phyloP scores from a whole-genome alignment of 2,113 vertebrate species.

The Pseudopipra pipra region DNA sequence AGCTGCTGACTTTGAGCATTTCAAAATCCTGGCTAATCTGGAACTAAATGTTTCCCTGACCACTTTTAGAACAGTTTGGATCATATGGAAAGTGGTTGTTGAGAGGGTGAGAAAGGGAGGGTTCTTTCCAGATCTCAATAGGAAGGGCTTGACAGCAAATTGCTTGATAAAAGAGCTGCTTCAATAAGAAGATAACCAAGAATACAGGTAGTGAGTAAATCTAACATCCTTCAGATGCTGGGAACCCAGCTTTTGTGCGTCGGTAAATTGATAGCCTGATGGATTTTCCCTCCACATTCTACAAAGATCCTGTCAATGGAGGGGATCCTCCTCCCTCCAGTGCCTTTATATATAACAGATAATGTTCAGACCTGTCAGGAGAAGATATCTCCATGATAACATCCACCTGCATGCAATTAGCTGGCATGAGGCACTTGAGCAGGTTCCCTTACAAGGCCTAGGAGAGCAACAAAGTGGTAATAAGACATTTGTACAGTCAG shows the following conservation, averaged over 20 bases:
- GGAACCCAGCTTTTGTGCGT: background rate
- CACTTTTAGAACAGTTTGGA: background rate
- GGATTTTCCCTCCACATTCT: background rate
- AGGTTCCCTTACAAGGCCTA: background rate
- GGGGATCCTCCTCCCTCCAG: background rate
- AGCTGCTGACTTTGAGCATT: background rate
- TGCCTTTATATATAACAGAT: background rate
- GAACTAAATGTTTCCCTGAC: background rate
- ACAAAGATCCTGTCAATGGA: accelerated
- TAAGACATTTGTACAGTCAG: background rate
- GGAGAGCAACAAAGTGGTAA: background rate
- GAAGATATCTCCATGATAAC: background rate
- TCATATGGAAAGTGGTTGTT: background rate
- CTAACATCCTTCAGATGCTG: background rate
- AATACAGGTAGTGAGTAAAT: background rate
- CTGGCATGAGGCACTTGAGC: background rate
- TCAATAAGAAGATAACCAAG: background rate
- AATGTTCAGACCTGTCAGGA: background rate
- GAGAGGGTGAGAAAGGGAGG: background rate
- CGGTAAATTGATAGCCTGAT: background rate
- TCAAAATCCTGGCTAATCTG: background rate
- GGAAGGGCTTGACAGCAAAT: background rate
- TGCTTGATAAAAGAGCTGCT: background rate
- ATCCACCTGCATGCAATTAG: background rate
- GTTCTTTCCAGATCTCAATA: background rate